Conservation (phyloP, 2,113 vertebrate species). For the Dasyornis broadbenti region DNA sequence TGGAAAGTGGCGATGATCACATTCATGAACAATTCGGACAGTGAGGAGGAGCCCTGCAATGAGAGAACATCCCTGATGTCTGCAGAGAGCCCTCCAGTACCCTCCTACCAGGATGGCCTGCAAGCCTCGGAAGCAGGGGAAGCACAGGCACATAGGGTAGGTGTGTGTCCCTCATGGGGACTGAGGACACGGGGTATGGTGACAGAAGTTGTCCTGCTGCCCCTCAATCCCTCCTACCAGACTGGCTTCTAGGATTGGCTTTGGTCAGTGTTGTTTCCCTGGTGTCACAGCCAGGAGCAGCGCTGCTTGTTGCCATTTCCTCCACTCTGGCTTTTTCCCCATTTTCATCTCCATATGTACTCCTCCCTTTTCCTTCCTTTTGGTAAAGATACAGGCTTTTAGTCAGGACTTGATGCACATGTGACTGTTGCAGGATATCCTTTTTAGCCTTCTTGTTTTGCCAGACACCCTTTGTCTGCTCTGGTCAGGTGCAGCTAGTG, state of each 20-base stretch:
- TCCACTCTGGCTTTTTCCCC: background rate
- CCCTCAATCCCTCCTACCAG: background rate
- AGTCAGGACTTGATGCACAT: background rate
- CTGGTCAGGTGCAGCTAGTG: background rate
- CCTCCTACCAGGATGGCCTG: conserved; percentile 75
- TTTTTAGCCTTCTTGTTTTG: background rate
- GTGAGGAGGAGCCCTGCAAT: conserved; percentile 88
- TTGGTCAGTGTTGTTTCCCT: background rate
- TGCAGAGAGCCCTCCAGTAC: conserved; percentile 76
- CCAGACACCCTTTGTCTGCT: background rate
- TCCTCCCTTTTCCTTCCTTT: conserved; percentile 24
- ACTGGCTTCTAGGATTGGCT: background rate
- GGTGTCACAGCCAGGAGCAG: background rate
- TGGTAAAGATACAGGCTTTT: background rate
- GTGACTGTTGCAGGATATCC: background rate
- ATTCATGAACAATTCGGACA: conserved; percentile 88
- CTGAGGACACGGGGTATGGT: background rate
- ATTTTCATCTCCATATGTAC: background rate
- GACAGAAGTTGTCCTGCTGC: background rate
- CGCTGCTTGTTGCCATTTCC: background rate
- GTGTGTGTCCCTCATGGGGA: background rate
- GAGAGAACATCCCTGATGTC: conserved; percentile 90
- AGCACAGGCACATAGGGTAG: conserved; percentile 67
- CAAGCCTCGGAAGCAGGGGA: conserved; percentile 48
- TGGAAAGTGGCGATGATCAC: conserved; percentile 57